Percentiles rank a stretch among this genome's conserved stretches.
phyloP scores from a whole-genome alignment of 2,888 invertebrate genomes.

The Drosophila engyochracea region DNA sequence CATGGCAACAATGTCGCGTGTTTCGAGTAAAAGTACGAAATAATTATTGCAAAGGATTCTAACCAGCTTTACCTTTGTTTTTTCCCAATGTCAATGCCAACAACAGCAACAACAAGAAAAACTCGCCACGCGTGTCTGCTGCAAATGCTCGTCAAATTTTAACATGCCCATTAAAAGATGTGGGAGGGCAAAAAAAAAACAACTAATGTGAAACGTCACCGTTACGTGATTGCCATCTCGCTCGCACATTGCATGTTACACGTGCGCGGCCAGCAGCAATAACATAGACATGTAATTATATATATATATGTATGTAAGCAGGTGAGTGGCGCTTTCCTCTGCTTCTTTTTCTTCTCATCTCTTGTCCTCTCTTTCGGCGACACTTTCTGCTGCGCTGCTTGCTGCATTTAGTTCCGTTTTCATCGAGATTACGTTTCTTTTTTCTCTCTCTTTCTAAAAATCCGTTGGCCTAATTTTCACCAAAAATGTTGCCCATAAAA shows the following conservation, averaged over 20 bases:
- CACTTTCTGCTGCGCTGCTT: slow-evolving; percentile 12
- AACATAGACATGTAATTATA: not conserved
- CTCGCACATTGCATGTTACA: slow-evolving; percentile 23
- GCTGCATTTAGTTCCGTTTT: slow-evolving; percentile 12
- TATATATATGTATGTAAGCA: slow-evolving; percentile 1
- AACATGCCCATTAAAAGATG: slow-evolving; percentile 28
- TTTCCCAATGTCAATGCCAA: slow-evolving; percentile 51
- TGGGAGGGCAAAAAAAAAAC: not conserved
- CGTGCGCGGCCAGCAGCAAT: slow-evolving; percentile 12
- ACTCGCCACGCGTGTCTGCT: slow-evolving; percentile 41
- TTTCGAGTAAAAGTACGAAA: slow-evolving; percentile 1
- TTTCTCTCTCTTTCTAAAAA: slow-evolving; percentile 2
- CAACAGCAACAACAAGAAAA: not conserved
- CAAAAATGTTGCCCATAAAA: slow-evolving; percentile 6
- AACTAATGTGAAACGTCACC: not conserved
- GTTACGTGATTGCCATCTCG: slow-evolving; percentile 3
- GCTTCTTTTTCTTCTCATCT: not conserved
- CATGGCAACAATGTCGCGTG: slow-evolving; percentile 32
- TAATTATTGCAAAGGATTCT: not conserved
- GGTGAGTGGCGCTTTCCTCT: slow-evolving; percentile 5
- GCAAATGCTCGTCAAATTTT: slow-evolving; percentile 33
- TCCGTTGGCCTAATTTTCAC: slow-evolving; percentile 13
- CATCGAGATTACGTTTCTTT: slow-evolving; percentile 3
- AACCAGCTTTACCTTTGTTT: not conserved
- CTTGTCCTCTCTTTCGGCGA: not conserved